These are phyloP conservation scores for Tetramorium bicarinatum DNA, from an alignment of 2,888 invertebrate genomes.

Conservation along the genomic window DNA sequence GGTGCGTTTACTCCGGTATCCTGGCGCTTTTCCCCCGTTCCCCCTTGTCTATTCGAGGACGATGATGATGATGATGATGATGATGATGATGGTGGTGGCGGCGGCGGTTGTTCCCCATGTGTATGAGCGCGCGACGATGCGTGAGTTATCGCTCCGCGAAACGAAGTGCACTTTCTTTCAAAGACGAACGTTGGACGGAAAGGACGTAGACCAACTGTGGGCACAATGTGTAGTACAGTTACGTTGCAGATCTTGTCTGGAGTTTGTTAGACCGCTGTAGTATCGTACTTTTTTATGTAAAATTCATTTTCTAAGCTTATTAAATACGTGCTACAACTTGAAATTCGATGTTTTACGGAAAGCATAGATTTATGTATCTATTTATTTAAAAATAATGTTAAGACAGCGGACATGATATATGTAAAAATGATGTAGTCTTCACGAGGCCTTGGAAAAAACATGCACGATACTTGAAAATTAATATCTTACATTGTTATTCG, in stretches of 20 bases:
- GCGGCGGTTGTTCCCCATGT: slow-evolving; percentile 5
- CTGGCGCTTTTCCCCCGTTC: slow-evolving; percentile 51
- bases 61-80: slow-evolving; percentile 51
- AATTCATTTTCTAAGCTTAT: not conserved
- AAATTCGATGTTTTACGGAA: not conserved
- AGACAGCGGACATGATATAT: not conserved
- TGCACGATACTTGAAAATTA: not conserved
- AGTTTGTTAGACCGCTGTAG: not conserved
- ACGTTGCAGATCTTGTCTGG: not conserved
- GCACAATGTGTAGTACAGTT: not conserved
- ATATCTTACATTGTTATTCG: not conserved
- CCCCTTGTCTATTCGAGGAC: slow-evolving; percentile 48
- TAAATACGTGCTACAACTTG: not conserved
- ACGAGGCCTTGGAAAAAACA: not conserved
- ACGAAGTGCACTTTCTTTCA: slow-evolving; percentile 40
- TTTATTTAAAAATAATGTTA: slow-evolving; percentile 2
- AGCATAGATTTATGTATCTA: not conserved
- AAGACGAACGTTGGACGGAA: not conserved
- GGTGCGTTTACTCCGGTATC: slow-evolving; percentile 68
- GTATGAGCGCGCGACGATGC: slow-evolving; percentile 40
- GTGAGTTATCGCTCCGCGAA: slow-evolving; percentile 43
- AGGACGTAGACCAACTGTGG: not conserved
- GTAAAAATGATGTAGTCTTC: not conserved
- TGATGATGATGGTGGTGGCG: not conserved
- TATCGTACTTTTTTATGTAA: not conserved